Percentiles rank a stretch among this genome's conserved stretches.
Evolutionary conservation across 2,888 invertebrate species (phyloP).

Genomic region (Malacosoma neustria): DNA sequence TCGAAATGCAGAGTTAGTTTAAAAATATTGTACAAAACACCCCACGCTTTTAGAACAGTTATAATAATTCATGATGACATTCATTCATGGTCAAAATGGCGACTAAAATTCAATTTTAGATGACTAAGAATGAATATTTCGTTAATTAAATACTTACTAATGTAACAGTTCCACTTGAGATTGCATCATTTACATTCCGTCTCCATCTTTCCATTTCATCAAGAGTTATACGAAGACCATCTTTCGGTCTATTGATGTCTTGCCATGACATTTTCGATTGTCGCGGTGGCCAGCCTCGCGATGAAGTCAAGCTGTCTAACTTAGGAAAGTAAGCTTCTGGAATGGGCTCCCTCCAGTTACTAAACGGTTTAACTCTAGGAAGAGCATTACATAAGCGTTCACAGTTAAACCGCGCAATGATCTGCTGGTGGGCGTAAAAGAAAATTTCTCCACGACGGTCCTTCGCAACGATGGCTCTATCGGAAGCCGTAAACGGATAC

Average conservation of each 20-base stretch:
- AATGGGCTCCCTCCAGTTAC: conserved; percentile 81
- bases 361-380: conserved; percentile 77
- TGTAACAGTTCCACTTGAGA: conserved; percentile 79
- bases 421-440: conserved; percentile 83
- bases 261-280: conserved; percentile 73
- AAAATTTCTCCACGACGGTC: conserved; percentile 87
- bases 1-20: no score
- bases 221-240: conserved; percentile 75
- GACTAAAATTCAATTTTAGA: no score
- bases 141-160: conserved; percentile 55
- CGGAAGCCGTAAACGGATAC: conserved; percentile 78
- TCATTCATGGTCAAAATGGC: no score
- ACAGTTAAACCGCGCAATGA: conserved; percentile 78
- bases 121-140: no score
- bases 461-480: conserved; percentile 78
- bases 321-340: conserved; percentile 89
- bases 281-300: conserved; percentile 84
- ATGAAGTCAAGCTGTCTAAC: conserved; percentile 80
- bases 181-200: conserved; percentile 82
- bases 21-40: no score
- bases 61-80: no score
- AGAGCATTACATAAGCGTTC: conserved; percentile 84
- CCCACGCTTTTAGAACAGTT: no score
- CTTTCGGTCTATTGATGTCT: conserved; percentile 79
- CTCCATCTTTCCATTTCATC: conserved; percentile 84